Evolutionary conservation across 2,888 invertebrate genomes (phyloP).

Genomic region (Idaea aversata): DNA sequence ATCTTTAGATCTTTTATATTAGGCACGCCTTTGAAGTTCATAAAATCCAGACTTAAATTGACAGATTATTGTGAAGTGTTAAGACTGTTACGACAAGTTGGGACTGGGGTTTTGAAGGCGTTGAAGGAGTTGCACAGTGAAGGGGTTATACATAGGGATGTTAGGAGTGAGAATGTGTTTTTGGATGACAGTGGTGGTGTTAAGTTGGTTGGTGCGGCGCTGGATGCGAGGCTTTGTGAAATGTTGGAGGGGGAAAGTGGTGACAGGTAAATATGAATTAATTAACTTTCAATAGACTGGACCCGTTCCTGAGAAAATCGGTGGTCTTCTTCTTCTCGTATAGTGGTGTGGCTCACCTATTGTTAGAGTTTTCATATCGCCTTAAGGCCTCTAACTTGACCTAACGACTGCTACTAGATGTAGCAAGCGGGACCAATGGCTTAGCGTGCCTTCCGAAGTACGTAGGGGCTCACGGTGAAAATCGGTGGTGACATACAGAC

Average conservation of each 20-base stretch:
- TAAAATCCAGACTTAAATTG: constrained; percentile 45
- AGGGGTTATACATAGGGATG: constrained; percentile 90
- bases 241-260: constrained; percentile 67
- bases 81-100: constrained; percentile 75
- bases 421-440: too few relatives aligned
- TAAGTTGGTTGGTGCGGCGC: constrained; percentile 84
- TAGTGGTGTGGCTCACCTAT: too few relatives aligned
- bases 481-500: too few relatives aligned
- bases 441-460: too few relatives aligned
- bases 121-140: constrained; percentile 89
- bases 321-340: too few relatives aligned
- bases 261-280: constrained; percentile 53
- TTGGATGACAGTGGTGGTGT: constrained; percentile 83
- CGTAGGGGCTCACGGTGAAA: too few relatives aligned
- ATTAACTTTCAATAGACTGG: too few relatives aligned
- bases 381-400: too few relatives aligned
- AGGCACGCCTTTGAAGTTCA: constrained; percentile 60
- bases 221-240: constrained; percentile 84
- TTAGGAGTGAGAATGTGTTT: constrained; percentile 87
- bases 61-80: constrained; percentile 57
- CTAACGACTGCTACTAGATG: too few relatives aligned
- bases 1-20: constrained; percentile 85
- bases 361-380: too few relatives aligned
- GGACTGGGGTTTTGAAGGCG: constrained; percentile 86
- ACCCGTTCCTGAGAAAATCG: too few relatives aligned